These are phyloP conservation scores for Helicorthomorpha holstii DNA, from an alignment of 1,140 invertebrate species.

Conservation along the genomic window DNA sequence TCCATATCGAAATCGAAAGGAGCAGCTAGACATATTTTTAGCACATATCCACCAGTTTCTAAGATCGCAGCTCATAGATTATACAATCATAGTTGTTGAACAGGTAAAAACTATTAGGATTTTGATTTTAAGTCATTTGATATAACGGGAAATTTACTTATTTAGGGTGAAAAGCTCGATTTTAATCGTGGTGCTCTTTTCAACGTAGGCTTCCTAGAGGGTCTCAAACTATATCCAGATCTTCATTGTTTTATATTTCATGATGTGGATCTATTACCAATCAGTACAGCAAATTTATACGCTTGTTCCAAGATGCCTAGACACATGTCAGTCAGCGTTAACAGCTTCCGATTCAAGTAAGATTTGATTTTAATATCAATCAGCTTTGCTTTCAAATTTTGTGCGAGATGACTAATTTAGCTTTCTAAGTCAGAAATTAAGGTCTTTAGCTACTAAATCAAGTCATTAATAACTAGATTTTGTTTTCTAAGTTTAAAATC, in stretches of 20 bases:
- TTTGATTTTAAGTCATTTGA: too few relatives aligned
- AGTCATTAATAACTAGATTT: too few relatives aligned
- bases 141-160: background rate
- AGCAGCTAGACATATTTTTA: slow-evolving; percentile 61
- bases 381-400: background rate
- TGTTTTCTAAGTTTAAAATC: too few relatives aligned
- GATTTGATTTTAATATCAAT: background rate
- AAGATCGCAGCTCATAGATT: slow-evolving; percentile 70
- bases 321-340: slow-evolving; percentile 1
- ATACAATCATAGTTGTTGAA: slow-evolving; percentile 80
- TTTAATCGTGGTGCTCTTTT: slow-evolving; percentile 88
- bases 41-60: slow-evolving; percentile 81
- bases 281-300: slow-evolving; percentile 83
- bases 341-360: slow-evolving; percentile 7
- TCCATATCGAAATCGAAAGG: slow-evolving; percentile 65
- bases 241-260: slow-evolving; percentile 88
- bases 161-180: background rate
- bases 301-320: slow-evolving; percentile 46
- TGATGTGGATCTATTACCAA: slow-evolving; percentile 83
- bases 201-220: slow-evolving; percentile 84
- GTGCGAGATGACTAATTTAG: background rate
- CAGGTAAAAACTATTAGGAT: slow-evolving; percentile 32
- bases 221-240: slow-evolving; percentile 45
- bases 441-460: too few relatives aligned
- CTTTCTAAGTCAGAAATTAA: too few relatives aligned